These are phyloP conservation scores for Pristionchus fissidentatus DNA, from an alignment of 2,888 invertebrate genomes.

Conservation along the genomic window DNA sequence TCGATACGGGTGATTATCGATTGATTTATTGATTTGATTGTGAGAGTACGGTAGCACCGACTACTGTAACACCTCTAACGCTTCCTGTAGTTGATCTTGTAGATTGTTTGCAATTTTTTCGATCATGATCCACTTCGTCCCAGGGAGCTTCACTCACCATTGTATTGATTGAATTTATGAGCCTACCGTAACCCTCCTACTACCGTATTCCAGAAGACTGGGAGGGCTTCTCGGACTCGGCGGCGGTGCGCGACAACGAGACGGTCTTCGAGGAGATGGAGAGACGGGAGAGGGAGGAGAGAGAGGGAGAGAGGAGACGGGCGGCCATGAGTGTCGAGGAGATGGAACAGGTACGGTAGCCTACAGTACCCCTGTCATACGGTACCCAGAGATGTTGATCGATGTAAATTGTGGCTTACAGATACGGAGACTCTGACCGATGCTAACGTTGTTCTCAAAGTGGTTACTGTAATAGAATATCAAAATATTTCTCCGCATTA, in stretches of 20 bases:
- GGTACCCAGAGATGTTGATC: not conserved
- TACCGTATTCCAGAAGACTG: conserved; percentile 44
- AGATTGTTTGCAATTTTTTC: not conserved
- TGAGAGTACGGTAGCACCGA: not conserved
- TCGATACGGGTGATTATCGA: conserved; percentile 1
- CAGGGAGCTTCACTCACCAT: no score
- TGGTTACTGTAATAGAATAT: no score
- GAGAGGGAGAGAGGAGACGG: not conserved
- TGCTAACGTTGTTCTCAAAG: no score
- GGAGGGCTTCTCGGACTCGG: not conserved
- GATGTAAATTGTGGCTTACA: not conserved
- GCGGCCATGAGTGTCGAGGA: not conserved
- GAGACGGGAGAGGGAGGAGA: conserved; percentile 33
- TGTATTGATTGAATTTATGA: not conserved
- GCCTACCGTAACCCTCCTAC: no score
- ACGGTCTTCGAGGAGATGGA: conserved; percentile 45
- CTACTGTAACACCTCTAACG: not conserved
- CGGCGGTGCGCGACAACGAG: not conserved
- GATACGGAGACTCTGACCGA: no score
- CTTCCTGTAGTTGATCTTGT: not conserved
- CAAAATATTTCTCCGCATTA: no score
- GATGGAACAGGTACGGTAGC: conserved; percentile 50
- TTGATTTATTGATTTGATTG: not conserved
- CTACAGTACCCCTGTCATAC: no score
- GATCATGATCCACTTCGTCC: no score